phyloP scores from a whole-genome alignment of 2,888 invertebrate genomes.

The Pachycephus smyrnensis region DNA sequence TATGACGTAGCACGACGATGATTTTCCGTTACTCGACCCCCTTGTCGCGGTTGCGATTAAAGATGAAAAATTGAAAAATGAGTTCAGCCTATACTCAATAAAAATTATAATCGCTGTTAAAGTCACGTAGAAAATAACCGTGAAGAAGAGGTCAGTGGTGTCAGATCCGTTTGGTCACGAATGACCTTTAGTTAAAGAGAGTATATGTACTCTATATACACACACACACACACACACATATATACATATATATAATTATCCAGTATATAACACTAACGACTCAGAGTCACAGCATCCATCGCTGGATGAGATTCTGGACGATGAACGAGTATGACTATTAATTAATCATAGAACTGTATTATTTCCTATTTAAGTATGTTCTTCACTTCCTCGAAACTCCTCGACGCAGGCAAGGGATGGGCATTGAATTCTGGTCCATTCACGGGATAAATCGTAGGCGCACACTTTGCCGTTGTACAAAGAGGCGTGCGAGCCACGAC shows the following conservation, averaged over 20 bases:
- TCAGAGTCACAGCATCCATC: background rate
- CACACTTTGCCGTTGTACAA: slow-evolving; percentile 51
- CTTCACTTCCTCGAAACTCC: slow-evolving; percentile 39
- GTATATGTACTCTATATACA: background rate
- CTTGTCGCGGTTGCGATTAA: background rate
- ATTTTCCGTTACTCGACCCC: background rate
- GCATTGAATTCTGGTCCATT: slow-evolving; percentile 53
- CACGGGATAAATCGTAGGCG: slow-evolving; percentile 53
- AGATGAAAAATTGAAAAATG: background rate
- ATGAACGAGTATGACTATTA: slow-evolving; percentile 46
- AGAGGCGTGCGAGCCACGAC: slow-evolving; percentile 45
- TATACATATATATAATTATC: background rate
- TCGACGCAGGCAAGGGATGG: slow-evolving; percentile 34
- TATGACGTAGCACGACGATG: background rate
- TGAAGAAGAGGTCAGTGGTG: background rate
- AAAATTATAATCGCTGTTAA: background rate
- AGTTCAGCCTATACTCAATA: background rate
- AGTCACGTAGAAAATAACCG: background rate
- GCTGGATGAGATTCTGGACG: background rate
- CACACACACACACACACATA: background rate
- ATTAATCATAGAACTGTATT: slow-evolving; percentile 66
- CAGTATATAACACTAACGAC: background rate
- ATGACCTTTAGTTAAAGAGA: background rate
- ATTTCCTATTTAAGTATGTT: slow-evolving; percentile 57
- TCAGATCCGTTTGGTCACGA: background rate